These are phyloP conservation scores for Cephus spinipes DNA, from an alignment of 2,888 invertebrate genomes.

Conservation along the genomic window DNA sequence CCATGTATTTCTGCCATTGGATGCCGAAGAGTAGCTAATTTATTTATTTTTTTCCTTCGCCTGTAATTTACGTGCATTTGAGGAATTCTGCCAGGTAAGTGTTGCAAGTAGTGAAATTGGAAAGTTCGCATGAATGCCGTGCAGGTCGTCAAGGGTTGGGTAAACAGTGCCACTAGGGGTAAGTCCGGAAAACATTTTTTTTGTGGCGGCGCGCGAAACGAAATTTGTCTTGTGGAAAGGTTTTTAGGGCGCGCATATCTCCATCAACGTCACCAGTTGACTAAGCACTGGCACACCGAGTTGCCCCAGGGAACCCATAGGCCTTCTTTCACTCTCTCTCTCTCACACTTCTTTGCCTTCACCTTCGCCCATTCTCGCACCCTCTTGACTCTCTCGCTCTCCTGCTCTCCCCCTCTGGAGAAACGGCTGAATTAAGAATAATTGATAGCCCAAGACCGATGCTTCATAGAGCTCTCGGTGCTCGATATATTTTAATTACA, in stretches of 20 bases:
- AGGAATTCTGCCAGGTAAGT: too few species aligned
- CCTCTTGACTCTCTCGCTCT: not conserved
- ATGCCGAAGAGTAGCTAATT: not conserved
- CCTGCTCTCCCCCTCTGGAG: not conserved
- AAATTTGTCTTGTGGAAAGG: conserved; percentile 24
- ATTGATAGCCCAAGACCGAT: conserved; percentile 37
- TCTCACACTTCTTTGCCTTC: not conserved
- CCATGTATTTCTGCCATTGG: not conserved
- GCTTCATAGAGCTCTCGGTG: conserved; percentile 26
- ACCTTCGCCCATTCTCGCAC: not conserved
- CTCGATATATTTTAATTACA: conserved; percentile 44
- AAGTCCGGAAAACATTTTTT: conserved; percentile 7
- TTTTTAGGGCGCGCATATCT: conserved; percentile 19
- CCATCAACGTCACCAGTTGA: conserved; percentile 14
- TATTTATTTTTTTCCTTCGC: too few species aligned
- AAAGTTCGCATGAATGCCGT: not conserved
- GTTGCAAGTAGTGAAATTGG: not conserved
- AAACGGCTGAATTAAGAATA: conserved; percentile 37
- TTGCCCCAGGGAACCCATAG: not conserved
- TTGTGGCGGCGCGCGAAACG: conserved; percentile 10
- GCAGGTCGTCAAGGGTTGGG: not conserved
- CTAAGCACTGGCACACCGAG: conserved; percentile 9
- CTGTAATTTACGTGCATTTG: too few species aligned
- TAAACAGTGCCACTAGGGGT: not conserved
- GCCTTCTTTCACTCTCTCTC: not conserved